Base-by-base conservation (phyloP, 2,888 invertebrate species). In the Xiphydria camelus region DNA sequence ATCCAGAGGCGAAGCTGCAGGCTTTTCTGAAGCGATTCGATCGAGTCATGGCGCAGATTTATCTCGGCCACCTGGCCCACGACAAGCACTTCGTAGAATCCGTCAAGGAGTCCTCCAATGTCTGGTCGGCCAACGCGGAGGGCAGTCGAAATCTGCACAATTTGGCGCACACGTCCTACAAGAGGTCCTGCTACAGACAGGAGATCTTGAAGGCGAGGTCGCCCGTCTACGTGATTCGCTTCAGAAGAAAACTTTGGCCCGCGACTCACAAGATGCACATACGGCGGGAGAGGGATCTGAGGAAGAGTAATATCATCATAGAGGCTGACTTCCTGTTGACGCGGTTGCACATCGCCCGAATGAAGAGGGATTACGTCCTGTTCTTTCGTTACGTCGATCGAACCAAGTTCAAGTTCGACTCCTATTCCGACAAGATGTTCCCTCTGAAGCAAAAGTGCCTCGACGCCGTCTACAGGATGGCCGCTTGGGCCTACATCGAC, bases 171-270 rank as follows among this genome's bases (percentile, higher is more conserved):
- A 59, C 61, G 4, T 75, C 75, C 29, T 68, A 68, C 25, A 64
- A 60, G 35, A 72, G 68, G n/a, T 56, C 75, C 1, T 54, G 59
- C 6, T 69, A 68, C 29, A 70, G 75, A 42, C 76, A 78, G 57
- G 71, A 79, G 48, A 61, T 77, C 5, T 53, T 80, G 3, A 67
- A 79, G 18, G 72, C 72, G 2, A 61, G 79, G 6, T 66, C 70
- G 43, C 80, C 80, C 0, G 70, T 78, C 34, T 80, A 80, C 54
- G 72, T 72, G 29, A 71, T 76, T 9, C 72, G 76, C 46, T 77
- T 66, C 4, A 33, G 70, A 40, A 68, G 69, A 44, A 73, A 74
- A 48, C 62, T 62, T 0, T 32, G 41, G 15, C 54, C 70, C 1
- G 62, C 75, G 1, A 70, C 73, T 2, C 64, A 67, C 9, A 61